Evolutionary conservation across 2,888 invertebrate species (phyloP).

Genomic region (Aporophyla nigra): DNA sequence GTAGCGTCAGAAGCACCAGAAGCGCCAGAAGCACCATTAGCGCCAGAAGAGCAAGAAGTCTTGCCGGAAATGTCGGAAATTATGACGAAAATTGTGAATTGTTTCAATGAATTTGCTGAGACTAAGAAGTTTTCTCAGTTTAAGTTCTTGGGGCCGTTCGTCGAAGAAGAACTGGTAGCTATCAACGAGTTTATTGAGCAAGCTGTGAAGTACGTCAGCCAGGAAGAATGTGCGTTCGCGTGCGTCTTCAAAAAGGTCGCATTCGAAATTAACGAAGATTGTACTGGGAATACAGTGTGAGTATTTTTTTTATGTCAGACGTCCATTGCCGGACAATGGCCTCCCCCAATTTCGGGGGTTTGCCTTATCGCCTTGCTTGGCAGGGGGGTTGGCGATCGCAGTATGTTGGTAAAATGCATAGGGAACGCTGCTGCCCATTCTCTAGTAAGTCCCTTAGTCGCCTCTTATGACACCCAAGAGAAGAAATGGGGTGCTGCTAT

Average conservation of each 20-base stretch:
- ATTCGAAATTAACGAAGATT: slow-evolving; percentile 69
- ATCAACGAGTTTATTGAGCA: slow-evolving; percentile 72
- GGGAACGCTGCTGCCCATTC: too few species aligned
- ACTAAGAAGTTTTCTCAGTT: slow-evolving; percentile 71
- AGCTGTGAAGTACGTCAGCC: slow-evolving; percentile 55
- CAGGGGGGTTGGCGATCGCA: too few species aligned
- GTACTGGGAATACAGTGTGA: slow-evolving; percentile 76
- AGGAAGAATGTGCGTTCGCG: slow-evolving; percentile 44
- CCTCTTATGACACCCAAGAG: too few species aligned
- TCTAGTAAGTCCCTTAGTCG: too few species aligned
- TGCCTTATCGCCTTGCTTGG: too few species aligned
- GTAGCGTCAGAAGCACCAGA: slow-evolving; percentile 6
- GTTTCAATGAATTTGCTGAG: slow-evolving; percentile 73
- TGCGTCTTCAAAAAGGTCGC: slow-evolving; percentile 58
- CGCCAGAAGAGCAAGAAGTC: slow-evolving; percentile 1
- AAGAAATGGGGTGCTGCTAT: too few species aligned
- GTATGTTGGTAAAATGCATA: too few species aligned
- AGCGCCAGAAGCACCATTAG: neutral
- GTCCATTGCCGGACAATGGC: too few species aligned
- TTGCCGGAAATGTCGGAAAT: slow-evolving; percentile 45
- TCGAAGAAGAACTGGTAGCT: slow-evolving; percentile 64
- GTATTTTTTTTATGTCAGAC: slow-evolving; percentile 62
- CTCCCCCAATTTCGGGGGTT: too few species aligned
- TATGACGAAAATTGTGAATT: slow-evolving; percentile 68
- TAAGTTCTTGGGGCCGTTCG: slow-evolving; percentile 78